phyloP scores from a whole-genome alignment of 1,140 invertebrate species.

The Geopemphigus sp. region DNA sequence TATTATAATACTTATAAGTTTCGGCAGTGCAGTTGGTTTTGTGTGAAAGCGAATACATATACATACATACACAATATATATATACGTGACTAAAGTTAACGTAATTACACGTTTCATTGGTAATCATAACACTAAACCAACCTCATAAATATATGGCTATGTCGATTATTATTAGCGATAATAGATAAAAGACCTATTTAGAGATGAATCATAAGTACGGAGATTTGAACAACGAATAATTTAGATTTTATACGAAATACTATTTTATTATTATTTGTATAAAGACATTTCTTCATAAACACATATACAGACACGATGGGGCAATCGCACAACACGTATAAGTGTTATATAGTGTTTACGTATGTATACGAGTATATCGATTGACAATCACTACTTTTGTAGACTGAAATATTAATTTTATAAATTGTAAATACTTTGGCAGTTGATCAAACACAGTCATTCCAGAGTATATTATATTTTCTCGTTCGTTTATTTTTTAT shows the following conservation, averaged over 20 bases:
- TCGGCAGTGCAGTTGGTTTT: background rate
- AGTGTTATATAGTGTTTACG: no score
- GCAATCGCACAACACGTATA: background rate
- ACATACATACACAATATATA: background rate
- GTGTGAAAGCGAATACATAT: no score
- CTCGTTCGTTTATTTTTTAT: background rate
- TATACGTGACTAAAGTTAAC: constrained; percentile 3
- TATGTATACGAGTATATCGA: background rate
- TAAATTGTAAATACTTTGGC: constrained; percentile 18
- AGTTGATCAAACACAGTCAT: background rate
- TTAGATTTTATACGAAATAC: background rate
- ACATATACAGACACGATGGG: no score
- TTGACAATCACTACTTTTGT: background rate
- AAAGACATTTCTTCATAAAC: no score
- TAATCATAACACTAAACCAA: no score
- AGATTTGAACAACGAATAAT: no score
- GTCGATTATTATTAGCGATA: no score
- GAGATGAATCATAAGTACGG: no score
- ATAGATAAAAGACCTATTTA: no score
- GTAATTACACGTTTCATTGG: background rate
- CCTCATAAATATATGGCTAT: no score
- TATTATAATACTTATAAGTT: background rate
- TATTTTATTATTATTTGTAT: background rate
- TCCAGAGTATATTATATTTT: background rate
- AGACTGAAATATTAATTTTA: background rate